Evolutionary conservation across 1,140 invertebrate species (phyloP).

Genomic region (Brachionus manjavacas): DNA sequence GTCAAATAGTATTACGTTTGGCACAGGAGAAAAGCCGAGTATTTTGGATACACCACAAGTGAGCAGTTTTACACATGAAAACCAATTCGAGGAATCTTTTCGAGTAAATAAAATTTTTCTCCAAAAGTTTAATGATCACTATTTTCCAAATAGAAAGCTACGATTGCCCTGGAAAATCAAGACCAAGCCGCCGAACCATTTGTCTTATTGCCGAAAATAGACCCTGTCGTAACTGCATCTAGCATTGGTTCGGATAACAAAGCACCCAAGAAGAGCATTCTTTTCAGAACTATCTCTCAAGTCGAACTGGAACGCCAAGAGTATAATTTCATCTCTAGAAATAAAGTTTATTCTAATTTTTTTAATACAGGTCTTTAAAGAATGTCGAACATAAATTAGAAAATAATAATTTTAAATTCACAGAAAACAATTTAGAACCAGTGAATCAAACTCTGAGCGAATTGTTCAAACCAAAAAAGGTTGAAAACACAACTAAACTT

Average conservation of each 20-base stretch:
- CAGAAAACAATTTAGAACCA: neutral
- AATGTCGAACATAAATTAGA: neutral
- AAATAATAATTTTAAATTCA: neutral
- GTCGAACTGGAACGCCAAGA: neutral
- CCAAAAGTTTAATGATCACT: neutral
- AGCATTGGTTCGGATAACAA: neutral
- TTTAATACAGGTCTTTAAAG: neutral
- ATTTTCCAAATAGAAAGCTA: neutral
- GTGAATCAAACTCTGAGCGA: neutral
- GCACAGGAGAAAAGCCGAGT: neutral
- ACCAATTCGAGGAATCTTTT: neutral
- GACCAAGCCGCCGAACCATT: neutral
- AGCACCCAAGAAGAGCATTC: constrained; percentile 7
- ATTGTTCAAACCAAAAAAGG: neutral
- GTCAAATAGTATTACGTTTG: neutral
- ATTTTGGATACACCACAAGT: neutral
- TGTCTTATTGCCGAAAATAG: neutral
- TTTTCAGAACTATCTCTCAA: constrained; percentile 11
- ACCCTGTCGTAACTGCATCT: neutral
- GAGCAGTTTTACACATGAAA: constrained; percentile 2
- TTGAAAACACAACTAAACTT: neutral
- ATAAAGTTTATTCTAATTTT: neutral
- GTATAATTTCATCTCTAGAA: neutral
- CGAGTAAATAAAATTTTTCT: neutral
- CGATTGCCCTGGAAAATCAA: neutral